Evolutionary conservation across 2,888 invertebrate species (phyloP).

Genomic region (Acanthoscelides obtectus): DNA sequence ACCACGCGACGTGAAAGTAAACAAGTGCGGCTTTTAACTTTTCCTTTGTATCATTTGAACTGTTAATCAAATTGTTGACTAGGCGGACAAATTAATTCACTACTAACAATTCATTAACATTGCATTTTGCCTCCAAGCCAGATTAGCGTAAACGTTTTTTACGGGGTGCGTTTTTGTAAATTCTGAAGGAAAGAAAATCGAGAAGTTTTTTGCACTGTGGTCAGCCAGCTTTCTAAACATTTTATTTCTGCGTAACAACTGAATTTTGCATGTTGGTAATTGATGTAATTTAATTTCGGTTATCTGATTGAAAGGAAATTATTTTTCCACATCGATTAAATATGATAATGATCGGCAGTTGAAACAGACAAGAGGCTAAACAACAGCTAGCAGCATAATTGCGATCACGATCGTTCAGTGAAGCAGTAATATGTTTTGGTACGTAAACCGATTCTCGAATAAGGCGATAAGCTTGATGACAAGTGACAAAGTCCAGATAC

Average conservation of each 20-base stretch:
- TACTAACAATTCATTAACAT: neutral
- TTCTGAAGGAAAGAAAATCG: neutral
- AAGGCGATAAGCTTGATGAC: too few species aligned
- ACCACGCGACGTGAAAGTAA: neutral
- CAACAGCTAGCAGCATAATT: too few species aligned
- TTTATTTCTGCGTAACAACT: neutral
- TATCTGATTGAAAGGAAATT: neutral
- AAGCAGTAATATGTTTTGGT: too few species aligned
- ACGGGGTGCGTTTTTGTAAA: neutral
- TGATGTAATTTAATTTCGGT: neutral
- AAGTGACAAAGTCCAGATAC: too few species aligned
- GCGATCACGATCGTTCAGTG: too few species aligned
- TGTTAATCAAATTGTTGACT: neutral
- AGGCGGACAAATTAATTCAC: neutral
- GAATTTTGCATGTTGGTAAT: neutral
- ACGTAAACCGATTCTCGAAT: too few species aligned
- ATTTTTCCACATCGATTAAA: neutral
- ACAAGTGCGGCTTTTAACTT: neutral
- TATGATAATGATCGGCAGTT: too few species aligned
- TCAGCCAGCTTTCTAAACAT: neutral
- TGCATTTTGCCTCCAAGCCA: neutral
- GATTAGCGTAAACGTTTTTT: neutral
- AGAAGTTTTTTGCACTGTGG: neutral
- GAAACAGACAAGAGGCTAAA: too few species aligned
- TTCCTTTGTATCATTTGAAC: neutral